These are phyloP conservation scores for Taenaris catops DNA, from an alignment of 2,888 invertebrate genomes.

Conservation along the genomic window DNA sequence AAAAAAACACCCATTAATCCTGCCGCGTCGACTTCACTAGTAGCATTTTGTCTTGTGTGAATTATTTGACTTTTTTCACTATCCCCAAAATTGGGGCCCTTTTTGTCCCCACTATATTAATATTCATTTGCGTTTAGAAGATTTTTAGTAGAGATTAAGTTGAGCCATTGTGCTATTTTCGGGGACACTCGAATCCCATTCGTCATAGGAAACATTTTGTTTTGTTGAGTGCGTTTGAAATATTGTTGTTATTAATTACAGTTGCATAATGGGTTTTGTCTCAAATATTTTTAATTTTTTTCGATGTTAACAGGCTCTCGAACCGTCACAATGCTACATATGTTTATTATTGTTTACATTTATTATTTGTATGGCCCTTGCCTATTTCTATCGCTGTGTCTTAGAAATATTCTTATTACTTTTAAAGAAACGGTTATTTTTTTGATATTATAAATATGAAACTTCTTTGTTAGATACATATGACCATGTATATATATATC, in stretches of 20 bases:
- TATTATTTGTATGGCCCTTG: too few relatives aligned
- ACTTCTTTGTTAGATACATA: too few relatives aligned
- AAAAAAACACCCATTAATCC: constrained; percentile 57
- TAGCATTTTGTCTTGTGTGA: constrained; percentile 50
- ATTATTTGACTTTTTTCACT: constrained; percentile 38
- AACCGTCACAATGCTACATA: constrained; percentile 14
- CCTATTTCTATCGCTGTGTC: too few relatives aligned
- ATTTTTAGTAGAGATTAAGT: constrained; percentile 58
- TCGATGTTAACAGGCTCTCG: constrained; percentile 18
- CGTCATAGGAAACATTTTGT: constrained; percentile 52
- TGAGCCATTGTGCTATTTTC: constrained; percentile 52
- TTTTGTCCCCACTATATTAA: constrained; percentile 47
- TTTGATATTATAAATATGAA: too few relatives aligned
- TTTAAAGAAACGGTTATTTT: too few relatives aligned
- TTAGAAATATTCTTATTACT: too few relatives aligned
- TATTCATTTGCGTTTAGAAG: constrained; percentile 48
- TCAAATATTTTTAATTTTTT: constrained; percentile 24
- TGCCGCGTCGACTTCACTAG: constrained; percentile 47
- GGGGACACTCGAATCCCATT: constrained; percentile 36
- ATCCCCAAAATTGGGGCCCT: constrained; percentile 44
- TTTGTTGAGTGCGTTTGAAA: constrained; percentile 41
- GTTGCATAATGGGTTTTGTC: constrained; percentile 23
- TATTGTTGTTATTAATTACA: constrained; percentile 50
- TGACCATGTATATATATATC: too few relatives aligned
- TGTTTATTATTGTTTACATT: constrained; percentile 3